Percentiles rank a stretch among this genome's conserved stretches.
These are phyloP conservation scores for Troides helena DNA, from an alignment of 2,888 invertebrate species.

Conservation along the genomic window DNA sequence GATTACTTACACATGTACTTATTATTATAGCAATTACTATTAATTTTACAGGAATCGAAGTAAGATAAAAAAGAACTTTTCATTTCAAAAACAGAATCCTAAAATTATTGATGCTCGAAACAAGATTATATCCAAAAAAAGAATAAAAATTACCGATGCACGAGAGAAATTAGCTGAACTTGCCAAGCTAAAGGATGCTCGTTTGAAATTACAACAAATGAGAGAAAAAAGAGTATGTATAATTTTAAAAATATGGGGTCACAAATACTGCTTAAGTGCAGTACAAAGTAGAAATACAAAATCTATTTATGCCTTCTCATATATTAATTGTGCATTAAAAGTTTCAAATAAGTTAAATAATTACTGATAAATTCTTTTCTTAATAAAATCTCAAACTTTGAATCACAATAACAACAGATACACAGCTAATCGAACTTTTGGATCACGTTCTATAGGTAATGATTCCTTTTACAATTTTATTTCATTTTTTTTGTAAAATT, in stretches of 20 bases:
- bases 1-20: neutral
- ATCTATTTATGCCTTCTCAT: too few relatives aligned
- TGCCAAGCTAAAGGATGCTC: conserved; percentile 87
- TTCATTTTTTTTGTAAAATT: neutral
- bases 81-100: conserved; percentile 38
- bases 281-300: neutral
- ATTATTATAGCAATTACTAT: neutral
- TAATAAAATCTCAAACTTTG: conserved; percentile 29
- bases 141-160: conserved; percentile 88
- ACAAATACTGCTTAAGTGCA: neutral
- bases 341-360: too few relatives aligned
- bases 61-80: conserved; percentile 37
- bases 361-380: too few relatives aligned
- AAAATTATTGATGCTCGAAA: conserved; percentile 84
- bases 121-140: conserved; percentile 88
- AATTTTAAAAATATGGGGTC: neutral
- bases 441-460: conserved; percentile 31
- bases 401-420: conserved; percentile 44
- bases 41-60: conserved; percentile 35
- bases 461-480: neutral
- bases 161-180: conserved; percentile 88
- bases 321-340: too few relatives aligned
- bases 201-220: conserved; percentile 84
- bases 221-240: conserved; percentile 70
- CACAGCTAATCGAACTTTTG: conserved; percentile 51